Base-by-base conservation (phyloP, 2,888 invertebrate genomes). In the Aethes cnicana region DNA sequence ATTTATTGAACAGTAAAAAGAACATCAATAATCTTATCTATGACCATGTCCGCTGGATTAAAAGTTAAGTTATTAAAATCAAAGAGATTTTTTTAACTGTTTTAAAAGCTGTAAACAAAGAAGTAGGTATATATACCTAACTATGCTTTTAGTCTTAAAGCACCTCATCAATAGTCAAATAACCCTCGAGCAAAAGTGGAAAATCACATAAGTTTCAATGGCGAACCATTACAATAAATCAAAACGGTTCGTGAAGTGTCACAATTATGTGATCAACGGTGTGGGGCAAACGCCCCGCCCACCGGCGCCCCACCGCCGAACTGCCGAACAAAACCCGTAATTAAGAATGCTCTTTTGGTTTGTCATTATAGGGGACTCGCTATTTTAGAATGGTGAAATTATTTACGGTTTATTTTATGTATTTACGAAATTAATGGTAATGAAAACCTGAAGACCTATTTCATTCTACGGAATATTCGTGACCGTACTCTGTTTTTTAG, bases 181-280 rank as follows among this genome's bases (percentile, higher is more conserved):
- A 47, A 20, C 21, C 39, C 37, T 20, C 26, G 25, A 57, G 3
- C 9, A n/a, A n/a, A n/a, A n/a, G n/a, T n/a, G n/a, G n/a, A n/a
- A 21, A 12, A 30, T 47, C 16, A 48, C 53, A 30, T 18, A 50
- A 36, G 32, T 21, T 32, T 35, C 47, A 55, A 44, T 25, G 37
- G 25, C 30, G 56, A n/a, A n/a, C n/a, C n/a, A n/a, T n/a, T n/a
- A n/a, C n/a, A n/a, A n/a, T n/a, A n/a, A 55, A 62, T 68, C 63
- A 68, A 66, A 67, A 11, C 63, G 59, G 54, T 58, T 21, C 48
- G 12, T 33, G 37, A 42, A 46, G 35, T 47, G 57, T 55, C 52
- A 61, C 50, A 58, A 58, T 54, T 53, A 57, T 54, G 50, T 55
- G 53, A 55, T 50, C 50, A 54, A 33, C 48, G 32, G n/a, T n/a